These are phyloP conservation scores for Echinometra lucunter DNA, from an alignment of 53 echinoderm and acorn worm species.

Conservation along the genomic window DNA sequence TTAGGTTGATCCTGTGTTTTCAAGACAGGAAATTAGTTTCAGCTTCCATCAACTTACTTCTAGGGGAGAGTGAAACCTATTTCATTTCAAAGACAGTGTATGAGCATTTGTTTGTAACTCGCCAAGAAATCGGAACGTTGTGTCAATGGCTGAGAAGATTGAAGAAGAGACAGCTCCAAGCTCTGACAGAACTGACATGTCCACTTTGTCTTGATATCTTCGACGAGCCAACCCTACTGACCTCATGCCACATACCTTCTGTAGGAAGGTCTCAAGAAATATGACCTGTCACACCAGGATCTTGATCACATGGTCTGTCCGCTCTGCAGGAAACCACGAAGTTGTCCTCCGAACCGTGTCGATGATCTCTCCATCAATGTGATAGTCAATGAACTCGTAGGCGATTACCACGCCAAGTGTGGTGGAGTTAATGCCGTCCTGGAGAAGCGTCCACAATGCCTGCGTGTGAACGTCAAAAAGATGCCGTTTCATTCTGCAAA, in stretches of 20 bases:
- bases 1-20: too few species aligned
- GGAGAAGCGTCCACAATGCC: constrained; percentile 23
- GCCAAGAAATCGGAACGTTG: too few species aligned
- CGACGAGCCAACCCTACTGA: neutral
- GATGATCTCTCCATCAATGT: neutral
- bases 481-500: constrained; percentile 34
- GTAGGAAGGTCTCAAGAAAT: neutral
- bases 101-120: too few species aligned
- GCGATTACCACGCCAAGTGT: neutral
- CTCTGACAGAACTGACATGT: neutral
- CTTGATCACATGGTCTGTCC: too few species aligned
- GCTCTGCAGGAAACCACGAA: constrained; percentile 12
- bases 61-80: too few species aligned
- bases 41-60: too few species aligned
- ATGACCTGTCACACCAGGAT: too few species aligned
- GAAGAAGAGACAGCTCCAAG: neutral
- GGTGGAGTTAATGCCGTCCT: neutral
- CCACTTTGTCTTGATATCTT: constrained; percentile 14
- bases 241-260: constrained; percentile 32
- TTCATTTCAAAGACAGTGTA: too few species aligned
- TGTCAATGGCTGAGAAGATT: neutral
- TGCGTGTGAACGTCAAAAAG: neutral
- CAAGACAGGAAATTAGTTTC: too few species aligned
- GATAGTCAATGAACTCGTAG: neutral
- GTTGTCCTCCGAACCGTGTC: constrained; percentile 15